Evolutionary conservation across 2,888 invertebrate species (phyloP).

Genomic region (Ceriagrion tenellum): DNA sequence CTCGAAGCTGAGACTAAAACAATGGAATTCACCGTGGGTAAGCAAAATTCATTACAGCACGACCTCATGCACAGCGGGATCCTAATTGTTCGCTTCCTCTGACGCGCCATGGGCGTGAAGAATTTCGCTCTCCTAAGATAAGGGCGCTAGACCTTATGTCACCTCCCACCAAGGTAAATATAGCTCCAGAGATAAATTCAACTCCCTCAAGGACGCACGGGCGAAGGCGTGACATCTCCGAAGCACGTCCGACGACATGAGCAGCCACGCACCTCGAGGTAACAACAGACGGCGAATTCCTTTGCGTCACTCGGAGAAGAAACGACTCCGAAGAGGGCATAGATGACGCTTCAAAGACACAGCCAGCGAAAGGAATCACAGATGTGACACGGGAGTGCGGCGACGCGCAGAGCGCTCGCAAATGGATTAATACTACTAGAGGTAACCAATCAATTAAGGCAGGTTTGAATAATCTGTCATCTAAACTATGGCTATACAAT

Average conservation of each 20-base stretch:
- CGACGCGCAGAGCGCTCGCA: too few species aligned
- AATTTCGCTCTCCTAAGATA: neutral
- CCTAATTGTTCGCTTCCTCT: neutral
- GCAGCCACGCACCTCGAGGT: neutral
- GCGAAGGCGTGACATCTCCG: neutral
- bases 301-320: neutral
- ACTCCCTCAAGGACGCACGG: neutral
- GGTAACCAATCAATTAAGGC: too few species aligned
- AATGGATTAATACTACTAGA: too few species aligned
- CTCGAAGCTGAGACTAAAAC: too few species aligned
- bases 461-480: too few species aligned
- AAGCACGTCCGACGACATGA: neutral
- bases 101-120: neutral
- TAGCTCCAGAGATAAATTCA: neutral
- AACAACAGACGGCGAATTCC: neutral
- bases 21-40: too few species aligned
- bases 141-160: neutral
- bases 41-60: too few species aligned
- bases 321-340: too few species aligned
- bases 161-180: neutral
- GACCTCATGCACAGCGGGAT: neutral
- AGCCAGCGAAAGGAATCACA: too few species aligned
- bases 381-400: too few species aligned
- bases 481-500: too few species aligned
- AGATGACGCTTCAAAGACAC: too few species aligned